Conservation (phyloP, 2,113 vertebrate genomes). For the Lucifuga dentata region DNA sequence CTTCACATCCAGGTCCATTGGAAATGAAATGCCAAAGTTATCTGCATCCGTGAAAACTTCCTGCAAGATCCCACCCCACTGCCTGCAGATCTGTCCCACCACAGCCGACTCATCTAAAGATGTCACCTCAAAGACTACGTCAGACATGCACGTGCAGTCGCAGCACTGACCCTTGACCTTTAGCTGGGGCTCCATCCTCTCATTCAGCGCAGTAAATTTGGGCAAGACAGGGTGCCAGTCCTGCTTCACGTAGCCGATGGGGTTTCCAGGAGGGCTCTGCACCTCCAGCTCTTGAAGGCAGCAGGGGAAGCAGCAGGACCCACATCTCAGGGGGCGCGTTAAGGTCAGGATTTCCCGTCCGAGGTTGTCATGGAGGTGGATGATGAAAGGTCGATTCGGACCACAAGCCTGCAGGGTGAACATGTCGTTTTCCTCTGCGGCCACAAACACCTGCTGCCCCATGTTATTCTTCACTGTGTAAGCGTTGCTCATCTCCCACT, state of each 20-base stretch:
- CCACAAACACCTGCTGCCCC: slow-evolving; percentile 86
- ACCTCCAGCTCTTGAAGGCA: slow-evolving; percentile 89
- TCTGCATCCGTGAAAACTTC: slow-evolving; percentile 69
- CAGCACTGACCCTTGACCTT: slow-evolving; percentile 83
- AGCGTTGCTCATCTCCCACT: slow-evolving; percentile 86
- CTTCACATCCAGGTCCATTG: slow-evolving; percentile 81
- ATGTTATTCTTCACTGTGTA: slow-evolving; percentile 86
- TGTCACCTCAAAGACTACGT: slow-evolving; percentile 85
- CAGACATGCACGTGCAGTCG: slow-evolving; percentile 81
- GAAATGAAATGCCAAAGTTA: slow-evolving; percentile 80
- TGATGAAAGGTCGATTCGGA: slow-evolving; percentile 77
- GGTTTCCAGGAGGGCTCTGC: slow-evolving; percentile 83
- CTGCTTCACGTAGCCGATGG: slow-evolving; percentile 85
- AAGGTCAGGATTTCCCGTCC: slow-evolving; percentile 81
- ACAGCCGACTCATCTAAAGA: slow-evolving; percentile 56
- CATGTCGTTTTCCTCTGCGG: slow-evolving; percentile 81
- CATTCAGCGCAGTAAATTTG: slow-evolving; percentile 86
- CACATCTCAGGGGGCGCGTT: slow-evolving; percentile 79
- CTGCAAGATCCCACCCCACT: slow-evolving; percentile 66
- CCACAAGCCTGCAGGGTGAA: slow-evolving; percentile 79
- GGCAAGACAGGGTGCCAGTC: slow-evolving; percentile 85
- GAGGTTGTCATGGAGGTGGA: slow-evolving; percentile 83
- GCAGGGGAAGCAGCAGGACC: slow-evolving; percentile 83
- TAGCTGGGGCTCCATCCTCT: slow-evolving; percentile 75
- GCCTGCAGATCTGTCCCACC: slow-evolving; percentile 75